Conservation (phyloP, 2,113 vertebrate genomes). For the Pangasianodon gigas region DNA sequence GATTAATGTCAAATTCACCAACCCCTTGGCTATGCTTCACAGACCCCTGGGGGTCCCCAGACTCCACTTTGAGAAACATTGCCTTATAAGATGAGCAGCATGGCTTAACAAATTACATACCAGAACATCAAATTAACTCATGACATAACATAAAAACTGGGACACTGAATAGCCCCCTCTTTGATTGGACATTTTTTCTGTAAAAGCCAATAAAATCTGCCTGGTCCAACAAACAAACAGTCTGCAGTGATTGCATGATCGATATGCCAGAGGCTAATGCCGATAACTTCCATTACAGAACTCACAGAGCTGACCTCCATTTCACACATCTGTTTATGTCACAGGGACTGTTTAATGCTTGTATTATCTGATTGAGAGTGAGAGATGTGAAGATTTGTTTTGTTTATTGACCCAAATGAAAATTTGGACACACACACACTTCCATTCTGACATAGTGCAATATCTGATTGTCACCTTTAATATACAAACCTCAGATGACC, state of each 20-base stretch:
- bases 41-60: background rate
- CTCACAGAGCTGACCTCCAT: constrained; percentile 55
- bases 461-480: constrained; percentile 51
- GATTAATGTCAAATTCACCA: background rate
- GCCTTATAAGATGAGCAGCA: background rate
- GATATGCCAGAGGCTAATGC: constrained; percentile 59
- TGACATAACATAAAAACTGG: constrained; percentile 25
- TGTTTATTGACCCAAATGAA: constrained; percentile 29
- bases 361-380: background rate
- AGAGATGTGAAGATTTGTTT: constrained; percentile 11
- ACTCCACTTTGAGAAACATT: background rate
- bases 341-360: background rate
- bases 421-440: constrained; percentile 2
- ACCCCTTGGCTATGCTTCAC: background rate
- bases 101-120: constrained; percentile 1
- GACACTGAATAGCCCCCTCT: background rate
- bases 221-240: background rate
- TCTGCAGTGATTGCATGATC: constrained; percentile 52
- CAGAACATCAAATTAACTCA: constrained; percentile 9
- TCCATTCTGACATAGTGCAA: background rate
- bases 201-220: constrained; percentile 22
- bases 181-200: background rate
- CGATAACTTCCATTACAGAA: constrained; percentile 61
- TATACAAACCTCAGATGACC: constrained; percentile 23
- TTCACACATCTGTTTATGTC: constrained; percentile 32